Percentiles rank a stretch among this genome's conserved stretches.
Evolutionary conservation across 2,797 vertebrate species (phyloP).

Genomic region (Gymnocypris eckloni): DNA sequence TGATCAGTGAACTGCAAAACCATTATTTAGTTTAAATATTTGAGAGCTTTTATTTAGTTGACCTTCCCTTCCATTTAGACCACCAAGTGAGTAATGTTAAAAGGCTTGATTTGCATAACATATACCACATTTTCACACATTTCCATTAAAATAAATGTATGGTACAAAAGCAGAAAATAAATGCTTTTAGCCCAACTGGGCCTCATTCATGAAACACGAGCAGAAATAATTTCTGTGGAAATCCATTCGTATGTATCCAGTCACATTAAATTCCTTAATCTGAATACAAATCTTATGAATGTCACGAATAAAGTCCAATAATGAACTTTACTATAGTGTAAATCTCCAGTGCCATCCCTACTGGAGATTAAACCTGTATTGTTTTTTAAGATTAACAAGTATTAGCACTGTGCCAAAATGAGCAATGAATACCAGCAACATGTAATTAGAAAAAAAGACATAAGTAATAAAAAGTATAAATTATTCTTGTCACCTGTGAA

Average conservation of each 20-base stretch:
- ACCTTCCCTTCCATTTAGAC: not conserved
- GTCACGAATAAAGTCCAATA: not conserved
- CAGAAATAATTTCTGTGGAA: not conserved
- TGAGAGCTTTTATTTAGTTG: not conserved
- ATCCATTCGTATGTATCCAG: not conserved
- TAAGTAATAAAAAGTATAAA: not conserved
- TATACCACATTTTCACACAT: not conserved
- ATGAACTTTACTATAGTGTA: not conserved
- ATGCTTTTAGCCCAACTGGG: not conserved
- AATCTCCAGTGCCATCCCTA: not conserved
- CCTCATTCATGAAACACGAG: not conserved
- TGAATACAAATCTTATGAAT: not conserved
- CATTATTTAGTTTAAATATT: not conserved
- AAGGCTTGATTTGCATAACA: not conserved
- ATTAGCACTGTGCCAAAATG: not conserved
- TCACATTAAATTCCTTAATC: not conserved
- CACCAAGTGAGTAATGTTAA: constrained; percentile 19
- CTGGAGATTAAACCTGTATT: not conserved
- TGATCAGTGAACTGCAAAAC: not conserved
- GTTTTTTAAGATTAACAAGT: not conserved
- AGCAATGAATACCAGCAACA: not conserved
- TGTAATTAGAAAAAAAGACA: not conserved
- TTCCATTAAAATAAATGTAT: not conserved
- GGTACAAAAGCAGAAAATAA: not conserved
- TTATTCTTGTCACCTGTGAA: not conserved